Base-by-base conservation (phyloP, 2,113 vertebrate species). In the Martes martes region DNA sequence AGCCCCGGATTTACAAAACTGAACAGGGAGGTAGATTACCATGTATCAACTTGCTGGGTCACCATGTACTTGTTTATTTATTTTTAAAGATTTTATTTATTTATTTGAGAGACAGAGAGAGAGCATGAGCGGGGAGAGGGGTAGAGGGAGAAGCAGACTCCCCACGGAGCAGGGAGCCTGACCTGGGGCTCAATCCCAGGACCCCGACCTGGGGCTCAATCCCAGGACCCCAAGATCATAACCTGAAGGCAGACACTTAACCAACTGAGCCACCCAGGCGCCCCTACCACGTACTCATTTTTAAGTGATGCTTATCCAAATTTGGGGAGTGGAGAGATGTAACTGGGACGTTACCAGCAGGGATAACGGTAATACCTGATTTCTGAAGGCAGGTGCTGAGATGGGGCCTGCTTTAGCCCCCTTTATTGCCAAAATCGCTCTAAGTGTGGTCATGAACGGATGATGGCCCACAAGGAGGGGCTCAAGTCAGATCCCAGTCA, bases 391-490 rank as follows among this genome's bases (percentile, higher is more conserved):
- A 24, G 23, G 8, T 33, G 33, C 73, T 42, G 28, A 73, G 33
- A 3, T 2, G 11, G 15, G 4, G 26, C 45, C 36, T 39, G 16
- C 57, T 71, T 18, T 24, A 2, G 69, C 31, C 47, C 19, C 57
- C 69, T 31, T 36, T 67, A 26, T 2, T 4, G 14, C n/a, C 6
- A 8, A 39, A 13, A 36, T 33, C 33, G 5, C 47, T 50, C 11
- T 23, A 57, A 9, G 8, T 7, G 2, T 1, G 63, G 55, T 31
- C 28, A 52, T 0, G 21, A 2, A 73, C 47, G 4, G 6, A 50
- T 11, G 74, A 6, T n/a, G 50, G 10, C 11, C 36, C 33, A 67
- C 8, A 10, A 33, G 19, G 23, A 91, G 55, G 31, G 39, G 45
- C 50, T 6, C 7, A 1, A 83, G 33, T 79, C 18, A 80, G 85